A percentile compares a stretch with the other conserved stretches of the same genome.
Evolutionary conservation across 1,140 invertebrate genomes (phyloP).

Genomic region (Caenorhabditis briggsae): DNA sequence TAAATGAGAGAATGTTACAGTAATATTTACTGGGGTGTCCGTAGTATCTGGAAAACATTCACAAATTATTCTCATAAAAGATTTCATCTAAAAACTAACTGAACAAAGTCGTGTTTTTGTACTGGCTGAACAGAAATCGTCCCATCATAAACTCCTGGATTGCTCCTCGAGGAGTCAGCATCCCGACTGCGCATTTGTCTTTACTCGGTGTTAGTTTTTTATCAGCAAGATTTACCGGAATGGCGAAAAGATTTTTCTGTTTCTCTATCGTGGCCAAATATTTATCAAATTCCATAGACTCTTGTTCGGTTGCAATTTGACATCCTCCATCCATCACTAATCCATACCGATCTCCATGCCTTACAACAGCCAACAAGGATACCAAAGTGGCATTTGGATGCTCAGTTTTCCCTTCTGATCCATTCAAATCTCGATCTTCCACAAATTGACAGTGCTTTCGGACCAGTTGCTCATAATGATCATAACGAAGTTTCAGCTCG

Average conservation of each 20-base stretch:
- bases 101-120: neutral
- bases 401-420: neutral
- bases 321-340: neutral
- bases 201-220: neutral
- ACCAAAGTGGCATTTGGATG: conserved; percentile 39
- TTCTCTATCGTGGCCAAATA: neutral
- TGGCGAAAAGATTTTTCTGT: neutral
- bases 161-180: conserved; percentile 12
- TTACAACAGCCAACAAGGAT: neutral
- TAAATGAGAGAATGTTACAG: neutral
- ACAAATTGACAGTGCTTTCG: conserved; percentile 6
- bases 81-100: neutral
- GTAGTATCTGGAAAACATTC: neutral
- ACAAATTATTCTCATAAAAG: neutral
- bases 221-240: neutral
- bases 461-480: neutral
- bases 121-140: neutral
- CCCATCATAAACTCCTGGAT: conserved; percentile 16
- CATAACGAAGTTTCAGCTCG: conserved; percentile 12
- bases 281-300: conserved; percentile 2
- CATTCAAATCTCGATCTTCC: conserved; percentile 16
- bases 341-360: conserved; percentile 30
- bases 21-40: neutral
- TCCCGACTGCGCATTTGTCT: neutral
- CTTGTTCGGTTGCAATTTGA: neutral